Percentiles rank a stretch among this genome's conserved stretches.
These are phyloP conservation scores for Hypanus sabinus DNA, from an alignment of 2,113 vertebrate species.

Conservation along the genomic window DNA sequence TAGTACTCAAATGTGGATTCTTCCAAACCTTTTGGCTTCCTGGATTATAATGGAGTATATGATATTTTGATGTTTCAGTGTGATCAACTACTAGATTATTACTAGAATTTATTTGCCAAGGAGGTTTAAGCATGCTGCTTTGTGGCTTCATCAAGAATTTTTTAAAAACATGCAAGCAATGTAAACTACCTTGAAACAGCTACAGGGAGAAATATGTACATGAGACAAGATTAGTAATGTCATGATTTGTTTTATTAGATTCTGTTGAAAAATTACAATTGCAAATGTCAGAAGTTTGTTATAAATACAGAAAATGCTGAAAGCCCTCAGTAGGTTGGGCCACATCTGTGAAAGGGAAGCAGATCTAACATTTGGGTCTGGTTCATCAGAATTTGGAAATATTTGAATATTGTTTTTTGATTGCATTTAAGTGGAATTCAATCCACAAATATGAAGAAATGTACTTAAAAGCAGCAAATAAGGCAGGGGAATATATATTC, in stretches of 20 bases:
- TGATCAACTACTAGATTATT: neutral
- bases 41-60: neutral
- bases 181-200: neutral
- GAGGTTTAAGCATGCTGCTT: neutral
- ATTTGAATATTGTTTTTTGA: too few species aligned
- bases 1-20: neutral
- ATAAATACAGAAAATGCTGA: neutral
- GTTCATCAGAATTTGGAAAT: too few species aligned
- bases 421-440: too few species aligned
- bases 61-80: neutral
- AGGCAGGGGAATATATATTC: too few species aligned
- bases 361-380: too few species aligned
- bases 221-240: neutral
- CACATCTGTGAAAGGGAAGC: too few species aligned
- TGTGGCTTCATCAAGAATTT: neutral
- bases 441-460: too few species aligned
- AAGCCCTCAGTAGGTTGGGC: too few species aligned
- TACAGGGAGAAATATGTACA: neutral
- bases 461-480: too few species aligned
- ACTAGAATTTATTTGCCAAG: neutral
- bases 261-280: neutral
- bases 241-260: neutral
- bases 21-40: constrained; percentile 2
- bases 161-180: neutral
- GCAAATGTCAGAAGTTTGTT: too few species aligned